phyloP scores from a whole-genome alignment of 2,888 invertebrate species.

The Microctonus hyperodae region DNA sequence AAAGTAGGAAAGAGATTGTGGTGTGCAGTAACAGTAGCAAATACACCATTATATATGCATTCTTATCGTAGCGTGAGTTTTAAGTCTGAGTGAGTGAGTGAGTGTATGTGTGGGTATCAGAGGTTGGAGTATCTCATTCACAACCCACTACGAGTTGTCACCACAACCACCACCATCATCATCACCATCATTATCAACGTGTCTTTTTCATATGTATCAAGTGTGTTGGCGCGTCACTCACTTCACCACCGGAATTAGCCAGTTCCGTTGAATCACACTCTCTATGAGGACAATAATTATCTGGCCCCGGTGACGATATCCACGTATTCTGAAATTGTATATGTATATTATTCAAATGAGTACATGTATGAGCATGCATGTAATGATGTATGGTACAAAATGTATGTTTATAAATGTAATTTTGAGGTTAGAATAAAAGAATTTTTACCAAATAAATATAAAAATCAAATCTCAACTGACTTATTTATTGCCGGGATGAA shows the following conservation, averaged over 20 bases:
- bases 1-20: neutral
- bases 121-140: neutral
- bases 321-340: constrained; percentile 14
- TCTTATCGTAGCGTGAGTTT: neutral
- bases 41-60: neutral
- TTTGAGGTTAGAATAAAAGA: no score
- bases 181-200: neutral
- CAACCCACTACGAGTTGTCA: neutral
- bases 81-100: no score
- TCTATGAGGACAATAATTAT: constrained; percentile 28
- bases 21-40: neutral
- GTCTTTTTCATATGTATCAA: neutral
- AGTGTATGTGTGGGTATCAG: neutral
- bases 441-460: no score
- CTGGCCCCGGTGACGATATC: constrained; percentile 8
- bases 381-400: neutral
- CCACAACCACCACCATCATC: neutral
- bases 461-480: no score
- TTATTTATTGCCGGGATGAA: no score
- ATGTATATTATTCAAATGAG: neutral
- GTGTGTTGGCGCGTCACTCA: constrained; percentile 1
- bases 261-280: constrained; percentile 33
- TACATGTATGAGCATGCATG: neutral
- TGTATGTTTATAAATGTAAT: no score
- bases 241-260: constrained; percentile 28